Percentiles rank a stretch among this genome's conserved stretches.
Evolutionary conservation across 2,888 invertebrate species (phyloP).

Genomic region (Autographa gamma): DNA sequence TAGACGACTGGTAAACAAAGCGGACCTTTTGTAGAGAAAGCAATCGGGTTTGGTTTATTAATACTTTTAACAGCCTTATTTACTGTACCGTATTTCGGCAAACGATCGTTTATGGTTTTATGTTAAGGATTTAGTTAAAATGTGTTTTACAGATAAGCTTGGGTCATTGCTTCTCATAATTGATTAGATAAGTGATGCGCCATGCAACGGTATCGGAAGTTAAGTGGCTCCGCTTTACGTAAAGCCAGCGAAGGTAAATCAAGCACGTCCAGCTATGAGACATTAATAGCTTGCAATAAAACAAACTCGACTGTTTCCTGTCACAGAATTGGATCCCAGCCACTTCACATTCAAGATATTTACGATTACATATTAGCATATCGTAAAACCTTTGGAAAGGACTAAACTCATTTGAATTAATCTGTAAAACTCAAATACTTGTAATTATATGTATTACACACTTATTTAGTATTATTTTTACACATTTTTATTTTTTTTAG

Average conservation of each 20-base stretch:
- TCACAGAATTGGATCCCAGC: slow-evolving; percentile 74
- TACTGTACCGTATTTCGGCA: slow-evolving; percentile 41
- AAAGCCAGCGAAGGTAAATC: slow-evolving; percentile 73
- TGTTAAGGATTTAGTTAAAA: slow-evolving; percentile 31
- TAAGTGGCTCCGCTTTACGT: slow-evolving; percentile 62
- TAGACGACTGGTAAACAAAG: slow-evolving; percentile 48
- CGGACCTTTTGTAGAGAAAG: slow-evolving; percentile 46
- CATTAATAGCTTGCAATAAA: slow-evolving; percentile 83
- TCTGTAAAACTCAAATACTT: no score
- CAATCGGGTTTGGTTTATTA: slow-evolving; percentile 48
- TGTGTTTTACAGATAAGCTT: slow-evolving; percentile 52
- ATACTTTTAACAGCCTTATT: slow-evolving; percentile 33
- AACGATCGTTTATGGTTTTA: slow-evolving; percentile 48
- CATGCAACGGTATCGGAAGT: slow-evolving; percentile 64
- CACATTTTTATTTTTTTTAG: no score
- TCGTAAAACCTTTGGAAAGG: slow-evolving; percentile 52
- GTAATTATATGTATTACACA: no score
- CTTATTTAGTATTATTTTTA: no score
- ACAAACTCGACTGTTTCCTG: slow-evolving; percentile 81
- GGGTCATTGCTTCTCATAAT: slow-evolving; percentile 63
- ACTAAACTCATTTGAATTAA: slow-evolving; percentile 21
- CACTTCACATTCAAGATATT: slow-evolving; percentile 68
- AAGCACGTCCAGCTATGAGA: slow-evolving; percentile 73
- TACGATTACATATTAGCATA: slow-evolving; percentile 72
- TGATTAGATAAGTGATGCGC: slow-evolving; percentile 68